Evolutionary conservation across 1,140 invertebrate genomes (phyloP).

Genomic region (Centruroides vittatus): DNA sequence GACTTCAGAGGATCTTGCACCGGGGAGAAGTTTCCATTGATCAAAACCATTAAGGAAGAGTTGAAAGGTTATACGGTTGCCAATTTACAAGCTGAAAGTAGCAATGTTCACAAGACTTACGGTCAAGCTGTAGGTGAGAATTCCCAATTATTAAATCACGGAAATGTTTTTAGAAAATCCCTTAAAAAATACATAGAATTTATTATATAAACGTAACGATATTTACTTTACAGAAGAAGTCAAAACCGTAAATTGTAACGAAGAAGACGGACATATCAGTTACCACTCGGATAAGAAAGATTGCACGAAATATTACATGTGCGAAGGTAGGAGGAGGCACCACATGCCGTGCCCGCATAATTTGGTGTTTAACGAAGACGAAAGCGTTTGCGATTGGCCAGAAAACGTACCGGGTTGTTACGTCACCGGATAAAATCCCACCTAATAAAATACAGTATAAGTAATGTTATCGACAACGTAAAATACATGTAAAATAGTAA

Average conservation of each 20-base stretch:
- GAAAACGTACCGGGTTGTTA: slow-evolving; percentile 54
- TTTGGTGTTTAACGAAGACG: slow-evolving; percentile 77
- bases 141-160: too few relatives aligned
- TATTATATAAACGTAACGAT: background rate
- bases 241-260: slow-evolving; percentile 54
- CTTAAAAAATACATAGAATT: too few relatives aligned
- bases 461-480: too few relatives aligned
- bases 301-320: slow-evolving; percentile 88
- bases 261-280: slow-evolving; percentile 81
- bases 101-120: slow-evolving; percentile 40
- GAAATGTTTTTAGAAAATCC: too few relatives aligned
- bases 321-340: slow-evolving; percentile 65
- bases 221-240: slow-evolving; percentile 32
- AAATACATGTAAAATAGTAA: too few relatives aligned
- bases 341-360: slow-evolving; percentile 89
- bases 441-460: too few relatives aligned
- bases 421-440: background rate
- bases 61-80: slow-evolving; percentile 58
- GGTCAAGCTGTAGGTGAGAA: slow-evolving; percentile 22
- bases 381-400: slow-evolving; percentile 88
- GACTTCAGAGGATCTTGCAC: slow-evolving; percentile 64
- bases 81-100: slow-evolving; percentile 49
- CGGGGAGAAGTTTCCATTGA: slow-evolving; percentile 70
- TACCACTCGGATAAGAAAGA: slow-evolving; percentile 80
- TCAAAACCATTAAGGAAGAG: slow-evolving; percentile 70